phyloP scores from a whole-genome alignment of 2,888 invertebrate species.

The Tineola bisselliella region DNA sequence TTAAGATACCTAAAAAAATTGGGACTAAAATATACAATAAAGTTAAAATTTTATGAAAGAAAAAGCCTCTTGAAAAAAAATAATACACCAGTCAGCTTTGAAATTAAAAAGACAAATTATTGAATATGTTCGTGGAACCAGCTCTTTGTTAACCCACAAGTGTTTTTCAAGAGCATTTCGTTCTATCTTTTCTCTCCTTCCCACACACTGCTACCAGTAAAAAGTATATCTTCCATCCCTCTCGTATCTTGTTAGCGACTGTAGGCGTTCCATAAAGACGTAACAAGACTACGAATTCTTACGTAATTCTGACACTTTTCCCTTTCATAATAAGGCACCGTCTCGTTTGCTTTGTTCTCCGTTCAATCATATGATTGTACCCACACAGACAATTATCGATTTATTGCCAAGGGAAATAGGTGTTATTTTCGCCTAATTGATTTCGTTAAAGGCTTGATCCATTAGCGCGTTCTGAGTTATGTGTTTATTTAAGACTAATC shows the following conservation, averaged over 20 bases:
- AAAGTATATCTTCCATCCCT: conserved; percentile 36
- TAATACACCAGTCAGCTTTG: conserved; percentile 48
- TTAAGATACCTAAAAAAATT: no score
- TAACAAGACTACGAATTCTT: conserved; percentile 59
- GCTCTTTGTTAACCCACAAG: conserved; percentile 67
- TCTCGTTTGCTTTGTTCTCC: conserved; percentile 39
- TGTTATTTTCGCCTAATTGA: conserved; percentile 62
- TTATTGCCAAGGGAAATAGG: conserved; percentile 56
- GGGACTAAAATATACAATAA: neutral
- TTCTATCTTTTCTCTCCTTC: conserved; percentile 45
- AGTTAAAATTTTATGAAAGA: conserved; percentile 46
- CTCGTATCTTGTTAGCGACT: conserved; percentile 56
- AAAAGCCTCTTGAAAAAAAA: conserved; percentile 17
- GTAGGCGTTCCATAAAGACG: conserved; percentile 60
- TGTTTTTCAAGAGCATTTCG: conserved; percentile 62
- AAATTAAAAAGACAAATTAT: conserved; percentile 70
- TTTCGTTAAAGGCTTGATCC: conserved; percentile 15
- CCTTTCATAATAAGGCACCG: conserved; percentile 61
- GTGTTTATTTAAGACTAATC: neutral
- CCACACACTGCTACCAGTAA: conserved; percentile 20
- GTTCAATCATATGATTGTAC: neutral
- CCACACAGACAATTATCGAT: conserved; percentile 51
- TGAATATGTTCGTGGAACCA: conserved; percentile 65
- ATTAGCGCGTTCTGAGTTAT: neutral
- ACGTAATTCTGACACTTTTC: conserved; percentile 64